Evolutionary conservation across 1,140 invertebrate species (phyloP).

Genomic region (Drosophila erecta): DNA sequence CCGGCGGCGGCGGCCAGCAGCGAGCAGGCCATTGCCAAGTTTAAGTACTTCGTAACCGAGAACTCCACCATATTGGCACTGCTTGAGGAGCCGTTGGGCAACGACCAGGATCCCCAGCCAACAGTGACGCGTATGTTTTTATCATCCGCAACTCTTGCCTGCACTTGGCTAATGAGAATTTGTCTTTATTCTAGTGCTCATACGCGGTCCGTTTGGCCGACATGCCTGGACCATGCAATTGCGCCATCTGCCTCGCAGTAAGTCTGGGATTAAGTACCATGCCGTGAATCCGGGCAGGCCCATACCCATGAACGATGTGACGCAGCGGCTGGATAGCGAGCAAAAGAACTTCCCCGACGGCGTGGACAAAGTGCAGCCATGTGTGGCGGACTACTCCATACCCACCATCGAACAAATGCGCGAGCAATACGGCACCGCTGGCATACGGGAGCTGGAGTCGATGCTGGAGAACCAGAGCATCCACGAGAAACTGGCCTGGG

Average conservation of each 20-base stretch:
- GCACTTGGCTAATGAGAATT: not conserved
- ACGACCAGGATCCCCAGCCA: constrained; percentile 91
- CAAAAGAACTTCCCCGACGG: constrained; percentile 93
- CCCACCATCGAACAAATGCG: constrained; percentile 88
- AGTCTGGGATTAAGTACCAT: constrained; percentile 90
- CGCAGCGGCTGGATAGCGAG: constrained; percentile 87
- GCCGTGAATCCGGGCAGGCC: constrained; percentile 91
- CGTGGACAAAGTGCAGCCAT: constrained; percentile 91
- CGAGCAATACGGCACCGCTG: constrained; percentile 85
- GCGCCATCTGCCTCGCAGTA: constrained; percentile 92
- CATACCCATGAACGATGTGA: constrained; percentile 90
- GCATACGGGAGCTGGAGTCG: constrained; percentile 86
- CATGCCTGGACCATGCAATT: constrained; percentile 97
- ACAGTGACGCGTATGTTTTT: constrained; percentile 87
- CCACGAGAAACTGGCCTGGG: constrained; percentile 84
- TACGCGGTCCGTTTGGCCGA: constrained; percentile 95
- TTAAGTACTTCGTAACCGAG: constrained; percentile 96
- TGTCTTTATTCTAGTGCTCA: constrained; percentile 87
- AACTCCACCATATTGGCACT: constrained; percentile 95
- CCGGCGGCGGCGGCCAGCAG: constrained; percentile 54
- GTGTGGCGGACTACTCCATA: constrained; percentile 90
- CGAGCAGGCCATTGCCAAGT: constrained; percentile 86
- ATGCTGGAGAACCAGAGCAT: constrained; percentile 85
- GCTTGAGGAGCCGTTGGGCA: constrained; percentile 95
- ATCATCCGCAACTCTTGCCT: not conserved